These are phyloP conservation scores for Iphiclides podalirius DNA, from an alignment of 2,888 invertebrate genomes.

Conservation along the genomic window DNA sequence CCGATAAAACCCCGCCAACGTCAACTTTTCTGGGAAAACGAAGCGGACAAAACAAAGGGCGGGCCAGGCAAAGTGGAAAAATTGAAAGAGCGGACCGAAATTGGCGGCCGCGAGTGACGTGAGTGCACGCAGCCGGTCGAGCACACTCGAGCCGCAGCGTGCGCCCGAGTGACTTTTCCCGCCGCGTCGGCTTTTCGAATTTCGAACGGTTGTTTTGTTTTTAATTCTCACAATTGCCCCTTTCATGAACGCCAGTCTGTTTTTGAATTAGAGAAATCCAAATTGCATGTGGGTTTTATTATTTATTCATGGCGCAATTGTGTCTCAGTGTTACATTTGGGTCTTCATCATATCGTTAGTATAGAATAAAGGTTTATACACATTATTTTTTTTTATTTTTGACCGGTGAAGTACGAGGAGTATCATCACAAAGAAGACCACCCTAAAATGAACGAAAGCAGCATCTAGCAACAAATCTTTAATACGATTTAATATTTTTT, in stretches of 20 bases:
- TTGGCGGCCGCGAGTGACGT: conserved; percentile 19
- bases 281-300: too few species aligned
- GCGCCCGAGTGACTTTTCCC: conserved; percentile 9
- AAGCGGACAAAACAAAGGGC: conserved; percentile 17
- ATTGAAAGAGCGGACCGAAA: conserved; percentile 22
- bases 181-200: conserved; percentile 9
- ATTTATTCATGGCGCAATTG: too few species aligned
- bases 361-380: too few species aligned
- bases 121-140: conserved; percentile 22
- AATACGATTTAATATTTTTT: too few species aligned
- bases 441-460: too few species aligned
- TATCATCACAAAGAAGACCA: too few species aligned
- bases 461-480: too few species aligned
- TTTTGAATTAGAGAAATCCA: background rate
- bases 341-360: too few species aligned
- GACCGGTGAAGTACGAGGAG: too few species aligned
- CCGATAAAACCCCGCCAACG: conserved; percentile 7
- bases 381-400: too few species aligned
- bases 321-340: too few species aligned
- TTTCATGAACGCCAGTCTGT: background rate
- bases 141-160: conserved; percentile 12
- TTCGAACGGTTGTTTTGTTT: conserved; percentile 3
- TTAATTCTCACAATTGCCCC: background rate
- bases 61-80: conserved; percentile 16
- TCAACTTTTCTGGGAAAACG: conserved; percentile 10